Percentiles rank a stretch among this genome's conserved stretches.
phyloP scores from a whole-genome alignment of 2,113 vertebrate species.

The Syrrhaptes paradoxus region DNA sequence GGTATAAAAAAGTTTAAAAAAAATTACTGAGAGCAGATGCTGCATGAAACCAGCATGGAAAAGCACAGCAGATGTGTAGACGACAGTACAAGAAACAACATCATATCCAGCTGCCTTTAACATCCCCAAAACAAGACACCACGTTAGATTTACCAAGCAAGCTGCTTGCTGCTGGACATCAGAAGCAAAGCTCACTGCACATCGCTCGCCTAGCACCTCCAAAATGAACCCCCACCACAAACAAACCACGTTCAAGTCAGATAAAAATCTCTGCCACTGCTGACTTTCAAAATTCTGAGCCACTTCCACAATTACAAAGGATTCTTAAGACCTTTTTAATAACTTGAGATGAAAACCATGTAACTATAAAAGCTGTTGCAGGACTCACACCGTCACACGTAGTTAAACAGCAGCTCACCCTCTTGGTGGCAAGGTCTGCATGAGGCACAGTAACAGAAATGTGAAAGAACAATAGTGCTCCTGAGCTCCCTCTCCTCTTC shows the following conservation, averaged over 20 bases:
- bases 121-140: not conserved
- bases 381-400: not conserved
- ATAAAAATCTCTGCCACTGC: not conserved
- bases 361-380: not conserved
- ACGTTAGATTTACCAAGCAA: not conserved
- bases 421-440: not conserved
- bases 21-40: not conserved
- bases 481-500: not conserved
- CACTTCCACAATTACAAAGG: not conserved
- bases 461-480: not conserved
- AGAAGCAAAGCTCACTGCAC: not conserved
- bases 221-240: not conserved
- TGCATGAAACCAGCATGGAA: not conserved
- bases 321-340: not conserved
- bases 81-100: not conserved
- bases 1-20: not conserved
- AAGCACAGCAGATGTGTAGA: not conserved
- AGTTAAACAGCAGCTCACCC: not conserved
- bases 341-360: not conserved
- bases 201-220: not conserved
- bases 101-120: not conserved
- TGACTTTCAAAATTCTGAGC: not conserved
- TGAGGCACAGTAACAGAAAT: not conserved
- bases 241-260: fast-evolving
- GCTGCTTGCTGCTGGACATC: not conserved